phyloP scores from a whole-genome alignment of 2,888 invertebrate genomes.

The Perdita meconis region DNA sequence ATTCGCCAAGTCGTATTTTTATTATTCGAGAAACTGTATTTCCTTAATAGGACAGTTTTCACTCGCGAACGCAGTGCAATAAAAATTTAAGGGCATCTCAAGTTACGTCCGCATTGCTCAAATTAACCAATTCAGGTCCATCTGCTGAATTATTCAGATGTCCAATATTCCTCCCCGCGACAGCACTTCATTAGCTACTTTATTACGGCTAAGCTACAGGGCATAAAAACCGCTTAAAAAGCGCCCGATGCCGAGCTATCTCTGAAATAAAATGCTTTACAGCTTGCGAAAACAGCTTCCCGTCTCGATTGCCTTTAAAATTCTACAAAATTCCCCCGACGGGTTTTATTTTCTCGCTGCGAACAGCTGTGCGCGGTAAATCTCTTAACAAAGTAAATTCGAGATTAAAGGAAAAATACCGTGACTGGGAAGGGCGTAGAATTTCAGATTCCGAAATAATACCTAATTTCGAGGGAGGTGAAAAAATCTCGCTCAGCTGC shows the following conservation, averaged over 20 bases:
- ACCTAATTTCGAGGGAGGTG: not conserved
- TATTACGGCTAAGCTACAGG: slow-evolving; percentile 4
- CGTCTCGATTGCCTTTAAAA: slow-evolving; percentile 28
- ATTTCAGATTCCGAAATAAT: not conserved
- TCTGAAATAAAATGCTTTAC: slow-evolving; percentile 32
- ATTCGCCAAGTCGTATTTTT: too few relatives aligned
- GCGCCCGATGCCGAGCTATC: not conserved
- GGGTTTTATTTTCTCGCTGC: slow-evolving; percentile 16
- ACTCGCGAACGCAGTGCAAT: not conserved
- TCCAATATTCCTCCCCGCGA: slow-evolving; percentile 7
- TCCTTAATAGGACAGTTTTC: too few relatives aligned
- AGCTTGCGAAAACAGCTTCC: slow-evolving; percentile 25
- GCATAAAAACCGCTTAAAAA: slow-evolving; percentile 27
- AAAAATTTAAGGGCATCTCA: not conserved
- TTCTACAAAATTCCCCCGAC: slow-evolving; percentile 15
- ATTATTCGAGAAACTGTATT: too few relatives aligned
- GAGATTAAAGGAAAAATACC: not conserved
- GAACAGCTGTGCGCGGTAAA: slow-evolving; percentile 15
- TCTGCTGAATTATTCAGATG: slow-evolving; percentile 15
- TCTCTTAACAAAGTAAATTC: slow-evolving; percentile 20
- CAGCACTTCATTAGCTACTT: slow-evolving; percentile 15
- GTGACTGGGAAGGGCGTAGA: not conserved
- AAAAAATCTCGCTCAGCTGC: too few relatives aligned
- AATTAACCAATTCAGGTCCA: not conserved
- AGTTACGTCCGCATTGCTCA: not conserved